These are phyloP conservation scores for Sminthurinus aureus DNA, from an alignment of 2,888 invertebrate genomes.

Conservation along the genomic window DNA sequence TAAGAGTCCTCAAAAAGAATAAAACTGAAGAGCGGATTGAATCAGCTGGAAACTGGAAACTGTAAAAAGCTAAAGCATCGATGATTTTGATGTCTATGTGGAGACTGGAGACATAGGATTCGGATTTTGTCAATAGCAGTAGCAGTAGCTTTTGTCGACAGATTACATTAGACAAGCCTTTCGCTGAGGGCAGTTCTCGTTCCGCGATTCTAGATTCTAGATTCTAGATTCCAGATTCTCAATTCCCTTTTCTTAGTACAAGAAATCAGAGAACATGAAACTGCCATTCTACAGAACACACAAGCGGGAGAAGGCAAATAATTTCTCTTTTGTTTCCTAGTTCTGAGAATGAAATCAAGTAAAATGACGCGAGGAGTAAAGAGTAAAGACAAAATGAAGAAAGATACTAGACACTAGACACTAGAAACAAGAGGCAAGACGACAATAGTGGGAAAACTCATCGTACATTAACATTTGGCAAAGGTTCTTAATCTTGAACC, in stretches of 20 bases:
- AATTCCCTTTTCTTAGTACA: too few species aligned
- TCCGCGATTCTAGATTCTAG: too few species aligned
- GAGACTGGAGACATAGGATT: not conserved
- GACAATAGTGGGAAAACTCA: conserved; percentile 43
- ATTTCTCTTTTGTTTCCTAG: conserved; percentile 27
- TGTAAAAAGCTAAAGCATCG: not conserved
- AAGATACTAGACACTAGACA: not conserved
- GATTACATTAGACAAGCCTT: not conserved
- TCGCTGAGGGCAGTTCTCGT: too few species aligned
- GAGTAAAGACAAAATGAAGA: not conserved
- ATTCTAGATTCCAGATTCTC: not conserved
- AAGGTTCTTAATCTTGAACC: conserved; percentile 53
- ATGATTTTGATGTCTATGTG: too few species aligned
- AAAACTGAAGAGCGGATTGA: not conserved
- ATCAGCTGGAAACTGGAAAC: not conserved
- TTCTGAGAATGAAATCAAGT: not conserved
- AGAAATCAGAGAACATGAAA: too few species aligned
- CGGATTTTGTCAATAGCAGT: not conserved
- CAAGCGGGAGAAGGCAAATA: not conserved
- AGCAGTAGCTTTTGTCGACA: not conserved
- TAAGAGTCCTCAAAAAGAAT: not conserved
- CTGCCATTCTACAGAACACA: too few species aligned
- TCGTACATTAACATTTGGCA: conserved; percentile 52
- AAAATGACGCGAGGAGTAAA: not conserved
- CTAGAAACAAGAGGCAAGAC: not conserved